Conservation (phyloP, 2,113 vertebrate genomes). For the Scomber japonicus region DNA sequence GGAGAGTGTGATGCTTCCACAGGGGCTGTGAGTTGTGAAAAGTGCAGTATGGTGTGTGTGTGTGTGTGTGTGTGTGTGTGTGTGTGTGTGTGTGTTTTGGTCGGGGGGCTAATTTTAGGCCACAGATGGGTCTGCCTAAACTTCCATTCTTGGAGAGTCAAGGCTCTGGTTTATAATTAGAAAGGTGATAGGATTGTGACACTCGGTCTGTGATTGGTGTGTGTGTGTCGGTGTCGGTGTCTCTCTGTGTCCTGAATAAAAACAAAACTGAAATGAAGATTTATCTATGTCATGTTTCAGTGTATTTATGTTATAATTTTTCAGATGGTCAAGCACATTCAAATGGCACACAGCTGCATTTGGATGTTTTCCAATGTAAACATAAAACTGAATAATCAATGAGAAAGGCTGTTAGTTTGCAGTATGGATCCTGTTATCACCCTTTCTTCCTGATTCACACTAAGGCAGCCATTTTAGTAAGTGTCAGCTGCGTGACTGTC, state of each 20-base stretch:
- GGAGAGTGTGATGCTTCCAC: constrained; percentile 57
- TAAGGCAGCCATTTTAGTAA: constrained; percentile 34
- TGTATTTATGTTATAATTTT: neutral
- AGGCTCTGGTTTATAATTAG: constrained; percentile 90
- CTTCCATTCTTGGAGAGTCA: constrained; percentile 92
- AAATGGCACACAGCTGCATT: neutral
- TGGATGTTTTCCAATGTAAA: neutral
- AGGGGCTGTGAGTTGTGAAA: constrained; percentile 55
- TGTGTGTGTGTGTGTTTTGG: constrained; percentile 36
- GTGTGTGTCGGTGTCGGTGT: constrained; percentile 23
- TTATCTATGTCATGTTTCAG: neutral
- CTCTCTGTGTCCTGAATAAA: constrained; percentile 2
- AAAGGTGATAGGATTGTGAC: constrained; percentile 85
- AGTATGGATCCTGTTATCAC: constrained; percentile 9
- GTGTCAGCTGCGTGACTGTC: constrained; percentile 69
- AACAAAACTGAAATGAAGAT: constrained; percentile 5
- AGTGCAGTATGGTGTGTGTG: constrained; percentile 19
- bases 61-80: constrained; percentile 23
- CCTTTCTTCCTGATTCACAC: constrained; percentile 26
- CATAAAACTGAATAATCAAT: neutral
- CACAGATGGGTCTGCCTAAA: constrained; percentile 86
- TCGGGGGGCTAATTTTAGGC: constrained; percentile 89
- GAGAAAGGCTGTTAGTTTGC: neutral
- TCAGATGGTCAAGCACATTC: neutral
- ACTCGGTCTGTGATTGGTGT: constrained; percentile 38